Evolutionary conservation across 2,888 invertebrate genomes (phyloP).

Genomic region (Mechanitis messenoides): DNA sequence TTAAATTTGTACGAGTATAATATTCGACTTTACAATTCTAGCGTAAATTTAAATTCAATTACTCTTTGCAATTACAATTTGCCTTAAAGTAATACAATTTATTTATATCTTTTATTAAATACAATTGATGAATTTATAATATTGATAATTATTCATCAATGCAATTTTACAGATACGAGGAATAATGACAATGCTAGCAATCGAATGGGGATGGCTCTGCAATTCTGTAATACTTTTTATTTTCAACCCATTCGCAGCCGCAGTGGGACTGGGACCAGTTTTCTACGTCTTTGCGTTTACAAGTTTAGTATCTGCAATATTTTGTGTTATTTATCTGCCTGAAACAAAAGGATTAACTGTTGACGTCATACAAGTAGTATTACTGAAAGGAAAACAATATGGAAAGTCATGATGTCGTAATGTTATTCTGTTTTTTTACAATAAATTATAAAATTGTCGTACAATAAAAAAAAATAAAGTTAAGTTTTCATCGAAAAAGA

Average conservation of each 20-base stretch:
- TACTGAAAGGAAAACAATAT: constrained; percentile 28
- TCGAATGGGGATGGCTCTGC: constrained; percentile 51
- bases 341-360: constrained; percentile 53
- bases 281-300: constrained; percentile 48
- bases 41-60: too few relatives aligned
- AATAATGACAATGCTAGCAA: constrained; percentile 42
- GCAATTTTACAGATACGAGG: constrained; percentile 46
- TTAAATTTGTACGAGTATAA: too few relatives aligned
- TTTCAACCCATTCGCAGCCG: constrained; percentile 43
- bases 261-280: constrained; percentile 43
- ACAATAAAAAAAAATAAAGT: too few relatives aligned
- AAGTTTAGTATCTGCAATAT: constrained; percentile 39
- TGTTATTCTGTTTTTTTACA: too few relatives aligned
- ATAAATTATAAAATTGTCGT: too few relatives aligned
- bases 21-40: too few relatives aligned
- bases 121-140: background rate
- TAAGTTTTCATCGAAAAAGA: too few relatives aligned
- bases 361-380: constrained; percentile 45
- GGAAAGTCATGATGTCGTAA: background rate
- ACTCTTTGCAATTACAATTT: too few relatives aligned
- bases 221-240: constrained; percentile 46
- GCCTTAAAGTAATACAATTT: background rate
- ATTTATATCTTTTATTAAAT: background rate
- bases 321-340: constrained; percentile 39
- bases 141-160: background rate